A percentile compares a stretch with the other conserved stretches of the same genome.
These are phyloP conservation scores for Drosophila recens DNA, from an alignment of 2,888 invertebrate species.

Conservation along the genomic window DNA sequence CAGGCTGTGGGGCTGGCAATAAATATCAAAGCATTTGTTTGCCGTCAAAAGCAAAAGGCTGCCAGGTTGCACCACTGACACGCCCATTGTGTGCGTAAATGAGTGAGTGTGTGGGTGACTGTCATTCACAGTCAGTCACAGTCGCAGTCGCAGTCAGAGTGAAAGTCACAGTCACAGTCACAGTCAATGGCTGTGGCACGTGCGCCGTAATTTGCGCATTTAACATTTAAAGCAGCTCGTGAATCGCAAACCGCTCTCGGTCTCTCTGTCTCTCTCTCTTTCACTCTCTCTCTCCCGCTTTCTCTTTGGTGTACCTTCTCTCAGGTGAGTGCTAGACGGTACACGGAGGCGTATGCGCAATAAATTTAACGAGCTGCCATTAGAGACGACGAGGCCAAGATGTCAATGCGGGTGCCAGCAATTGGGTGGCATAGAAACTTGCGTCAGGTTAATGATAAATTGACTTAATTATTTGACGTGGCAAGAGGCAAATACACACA, in stretches of 20 bases:
- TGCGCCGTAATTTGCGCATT: conserved; percentile 76
- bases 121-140: conserved; percentile 36
- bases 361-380: conserved; percentile 80
- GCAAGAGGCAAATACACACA: conserved; percentile 45
- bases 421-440: conserved; percentile 45
- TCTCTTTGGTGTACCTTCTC: neutral
- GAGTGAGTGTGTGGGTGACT: conserved; percentile 11
- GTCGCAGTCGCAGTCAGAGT: conserved; percentile 34
- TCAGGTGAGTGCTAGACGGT: conserved; percentile 30
- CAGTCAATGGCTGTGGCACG: conserved; percentile 68
- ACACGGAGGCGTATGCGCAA: conserved; percentile 77
- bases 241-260: conserved; percentile 51
- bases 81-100: conserved; percentile 34
- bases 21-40: conserved; percentile 79
- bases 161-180: conserved; percentile 13
- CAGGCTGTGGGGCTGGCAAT: conserved; percentile 55
- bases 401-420: conserved; percentile 33
- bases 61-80: conserved; percentile 37
- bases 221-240: conserved; percentile 78
- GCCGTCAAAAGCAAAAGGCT: conserved; percentile 69
- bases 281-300: conserved; percentile 16
- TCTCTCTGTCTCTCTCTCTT: neutral
- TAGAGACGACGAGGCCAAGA: conserved; percentile 67
- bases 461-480: conserved; percentile 77
- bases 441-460: conserved; percentile 72